These are phyloP conservation scores for Callimorpha dominula DNA, from an alignment of 2,888 invertebrate species.

Conservation along the genomic window DNA sequence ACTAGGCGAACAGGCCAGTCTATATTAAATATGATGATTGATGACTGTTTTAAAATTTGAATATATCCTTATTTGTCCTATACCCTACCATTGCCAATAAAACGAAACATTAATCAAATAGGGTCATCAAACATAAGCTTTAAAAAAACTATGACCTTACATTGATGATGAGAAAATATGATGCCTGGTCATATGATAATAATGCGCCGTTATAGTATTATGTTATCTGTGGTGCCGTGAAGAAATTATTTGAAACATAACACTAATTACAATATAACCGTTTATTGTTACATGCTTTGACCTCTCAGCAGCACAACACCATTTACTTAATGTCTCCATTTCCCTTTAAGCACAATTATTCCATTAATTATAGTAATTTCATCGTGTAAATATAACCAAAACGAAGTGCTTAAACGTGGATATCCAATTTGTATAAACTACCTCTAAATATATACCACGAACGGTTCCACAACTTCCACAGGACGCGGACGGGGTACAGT, in stretches of 20 bases:
- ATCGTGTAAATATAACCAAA: conserved; percentile 38
- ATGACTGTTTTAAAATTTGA: no score
- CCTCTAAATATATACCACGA: conserved; percentile 33
- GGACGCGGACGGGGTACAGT: not conserved
- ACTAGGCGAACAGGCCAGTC: no score
- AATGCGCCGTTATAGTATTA: no score
- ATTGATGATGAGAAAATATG: no score
- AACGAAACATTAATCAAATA: no score
- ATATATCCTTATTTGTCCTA: no score
- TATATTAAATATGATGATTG: no score
- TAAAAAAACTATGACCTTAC: no score
- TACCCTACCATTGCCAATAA: no score
- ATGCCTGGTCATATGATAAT: not conserved
- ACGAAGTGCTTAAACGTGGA: conserved; percentile 20
- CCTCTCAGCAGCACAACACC: conserved; percentile 15
- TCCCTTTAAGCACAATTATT: conserved; percentile 24
- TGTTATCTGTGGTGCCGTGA: no score
- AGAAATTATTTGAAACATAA: not conserved
- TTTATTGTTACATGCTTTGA: conserved; percentile 3
- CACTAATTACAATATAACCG: not conserved
- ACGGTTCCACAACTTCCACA: conserved; percentile 2
- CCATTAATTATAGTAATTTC: conserved; percentile 43
- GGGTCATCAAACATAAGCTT: no score
- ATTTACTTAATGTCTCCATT: conserved; percentile 49
- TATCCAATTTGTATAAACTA: conserved; percentile 33